Base-by-base conservation (phyloP, 2,888 invertebrate species). In the Hecatera dysodea region DNA sequence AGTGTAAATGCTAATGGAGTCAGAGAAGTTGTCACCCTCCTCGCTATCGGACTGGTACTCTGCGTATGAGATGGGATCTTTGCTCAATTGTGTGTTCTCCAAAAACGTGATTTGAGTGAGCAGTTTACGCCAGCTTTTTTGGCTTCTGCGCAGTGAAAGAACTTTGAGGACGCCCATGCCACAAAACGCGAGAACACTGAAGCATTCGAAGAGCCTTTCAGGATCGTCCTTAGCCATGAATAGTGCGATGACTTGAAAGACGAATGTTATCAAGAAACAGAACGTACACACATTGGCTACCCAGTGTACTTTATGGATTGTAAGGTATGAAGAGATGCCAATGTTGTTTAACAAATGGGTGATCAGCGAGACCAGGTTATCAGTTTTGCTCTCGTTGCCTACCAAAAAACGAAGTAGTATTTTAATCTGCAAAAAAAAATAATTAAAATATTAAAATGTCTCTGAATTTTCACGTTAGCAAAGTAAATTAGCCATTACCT, bases 121-220 rank as follows among this genome's bases (percentile, higher is more conserved):
- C 5, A 95, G 75, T 5, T 66, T 75, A 2, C 72, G 81, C 95
- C 95, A 95, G 8, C 68, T 80, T 15, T 81, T 53, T 3, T 85
- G 77, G 27, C 87, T 82, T 9, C 61, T 48, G 2, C 83, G 75
- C n/a, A 95, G 78, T 8, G 91, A 92, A 27, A 75, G 66, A 0
- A 93, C 79, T 79, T 95, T 95, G 0, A 93, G 67, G 7, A 91
- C 76, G 0, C 93, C 93, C 92, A 95, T 92, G 12, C 85, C 80
- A 55, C 91, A 92, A 73, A 94, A 95, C 0, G 91, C 88, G 1
- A 93, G 84, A 0, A 93, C 83, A 67, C 94, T 93, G 64, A 93
- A 90, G 72, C 92, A 92, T 85, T 93, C 91, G 61, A 94, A 92
- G 0, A 93, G 78, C 33, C 83, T 88, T 17, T 90, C 86, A 0